Percentiles rank a stretch among this genome's conserved stretches.
Conservation (phyloP, 2,113 vertebrate genomes). For the Astatoreochromis straeleni region DNA sequence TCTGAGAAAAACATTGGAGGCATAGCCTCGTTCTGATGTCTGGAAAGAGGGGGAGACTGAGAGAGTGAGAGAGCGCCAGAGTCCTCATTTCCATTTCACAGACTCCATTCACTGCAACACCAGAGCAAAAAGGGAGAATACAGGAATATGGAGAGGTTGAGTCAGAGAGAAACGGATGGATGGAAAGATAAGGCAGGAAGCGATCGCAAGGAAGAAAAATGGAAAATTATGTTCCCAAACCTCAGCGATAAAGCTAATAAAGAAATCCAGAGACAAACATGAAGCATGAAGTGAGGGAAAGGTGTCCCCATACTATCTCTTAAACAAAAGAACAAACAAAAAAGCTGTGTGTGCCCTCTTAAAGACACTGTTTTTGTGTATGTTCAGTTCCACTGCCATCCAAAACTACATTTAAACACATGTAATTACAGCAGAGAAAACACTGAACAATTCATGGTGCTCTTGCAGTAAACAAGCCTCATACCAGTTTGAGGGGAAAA, state of each 20-base stretch:
- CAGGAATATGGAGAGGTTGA: constrained; percentile 23
- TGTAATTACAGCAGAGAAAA: neutral
- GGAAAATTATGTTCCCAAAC: constrained; percentile 15
- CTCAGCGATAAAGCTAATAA: constrained; percentile 19
- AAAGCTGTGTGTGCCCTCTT: neutral
- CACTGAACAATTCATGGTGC: neutral
- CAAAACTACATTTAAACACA: neutral
- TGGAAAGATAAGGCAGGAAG: neutral
- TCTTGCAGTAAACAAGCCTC: constrained; percentile 14
- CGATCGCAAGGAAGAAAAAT: constrained; percentile 1
- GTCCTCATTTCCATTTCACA: constrained; percentile 71
- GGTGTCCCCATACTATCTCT: neutral
- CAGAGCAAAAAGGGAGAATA: constrained; percentile 32
- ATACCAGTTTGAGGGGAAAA: constrained; percentile 1
- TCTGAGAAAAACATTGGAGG: constrained; percentile 73
- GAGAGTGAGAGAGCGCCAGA: constrained; percentile 51
- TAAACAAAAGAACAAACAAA: neutral
- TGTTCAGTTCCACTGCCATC: neutral
- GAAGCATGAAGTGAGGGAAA: neutral
- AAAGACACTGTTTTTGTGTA: neutral
- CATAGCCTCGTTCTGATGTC: constrained; percentile 80
- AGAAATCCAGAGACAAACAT: neutral
- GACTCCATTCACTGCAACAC: constrained; percentile 38
- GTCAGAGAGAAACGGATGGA: constrained; percentile 52
- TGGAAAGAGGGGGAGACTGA: constrained; percentile 57